Conservation (phyloP, 2,888 invertebrate species). For the Meliscaeva auricollis region DNA sequence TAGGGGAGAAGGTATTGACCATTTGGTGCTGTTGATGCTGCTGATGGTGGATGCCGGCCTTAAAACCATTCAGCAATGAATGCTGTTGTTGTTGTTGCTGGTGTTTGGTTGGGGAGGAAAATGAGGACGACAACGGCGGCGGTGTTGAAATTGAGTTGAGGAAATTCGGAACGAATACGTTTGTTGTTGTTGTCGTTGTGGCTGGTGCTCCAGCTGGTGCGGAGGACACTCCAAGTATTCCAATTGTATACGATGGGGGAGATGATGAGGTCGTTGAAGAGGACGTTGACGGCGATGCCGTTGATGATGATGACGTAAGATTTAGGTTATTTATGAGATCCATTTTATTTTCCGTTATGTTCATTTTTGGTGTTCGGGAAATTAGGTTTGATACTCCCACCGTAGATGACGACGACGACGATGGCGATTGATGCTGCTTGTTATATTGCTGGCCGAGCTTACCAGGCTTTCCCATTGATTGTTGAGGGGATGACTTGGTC, state of each 20-base stretch:
- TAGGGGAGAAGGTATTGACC: conserved; percentile 66
- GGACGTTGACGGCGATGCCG: conserved; percentile 70
- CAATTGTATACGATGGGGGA: conserved; percentile 57
- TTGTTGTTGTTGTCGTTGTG: conserved; percentile 70
- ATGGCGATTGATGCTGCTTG: conserved; percentile 56
- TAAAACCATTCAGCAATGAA: conserved; percentile 80
- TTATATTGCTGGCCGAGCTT: conserved; percentile 77
- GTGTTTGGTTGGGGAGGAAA: conserved; percentile 68
- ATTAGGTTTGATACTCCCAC: conserved; percentile 70
- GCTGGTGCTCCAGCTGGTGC: conserved; percentile 46
- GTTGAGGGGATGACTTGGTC: conserved; percentile 48
- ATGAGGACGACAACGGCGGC: conserved; percentile 35
- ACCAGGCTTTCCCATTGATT: conserved; percentile 65
- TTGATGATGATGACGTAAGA: conserved; percentile 78
- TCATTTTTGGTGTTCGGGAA: conserved; percentile 80
- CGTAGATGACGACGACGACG: conserved; percentile 57
- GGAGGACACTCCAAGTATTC: conserved; percentile 52
- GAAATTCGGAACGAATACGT: conserved; percentile 66
- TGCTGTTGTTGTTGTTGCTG: conserved; percentile 80
- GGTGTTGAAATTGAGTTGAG: conserved; percentile 42
- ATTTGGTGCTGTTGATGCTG: conserved; percentile 67
- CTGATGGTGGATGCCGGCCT: conserved; percentile 79
- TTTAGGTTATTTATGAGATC: conserved; percentile 81
- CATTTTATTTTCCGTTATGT: conserved; percentile 84
- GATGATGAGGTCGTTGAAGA: conserved; percentile 65